Conservation (phyloP, 2,113 vertebrate species). For the Sialia sialis region DNA sequence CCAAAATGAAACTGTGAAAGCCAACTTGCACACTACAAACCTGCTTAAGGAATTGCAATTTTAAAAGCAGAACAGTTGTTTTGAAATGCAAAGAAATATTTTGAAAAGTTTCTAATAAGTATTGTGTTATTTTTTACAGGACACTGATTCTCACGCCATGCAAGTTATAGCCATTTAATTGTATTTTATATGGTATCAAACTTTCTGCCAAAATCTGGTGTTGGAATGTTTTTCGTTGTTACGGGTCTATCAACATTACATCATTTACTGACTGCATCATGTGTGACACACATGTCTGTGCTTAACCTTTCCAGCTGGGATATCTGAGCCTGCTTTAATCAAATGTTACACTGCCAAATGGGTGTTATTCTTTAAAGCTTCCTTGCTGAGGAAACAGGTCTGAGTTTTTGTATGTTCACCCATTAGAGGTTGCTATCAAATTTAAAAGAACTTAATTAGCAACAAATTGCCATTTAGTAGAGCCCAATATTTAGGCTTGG, state of each 20-base stretch:
- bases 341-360: slow-evolving; percentile 43
- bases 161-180: slow-evolving; percentile 53
- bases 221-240: slow-evolving; percentile 54
- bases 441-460: slow-evolving; percentile 3
- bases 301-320: slow-evolving; percentile 46
- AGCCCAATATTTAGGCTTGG: slow-evolving; percentile 52
- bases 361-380: slow-evolving; percentile 36
- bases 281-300: slow-evolving; percentile 57
- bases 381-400: slow-evolving; percentile 10
- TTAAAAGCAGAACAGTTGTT: slow-evolving; percentile 7
- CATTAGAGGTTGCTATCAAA: neutral
- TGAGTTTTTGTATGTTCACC: neutral
- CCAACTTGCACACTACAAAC: neutral
- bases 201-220: slow-evolving; percentile 41
- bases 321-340: slow-evolving; percentile 59
- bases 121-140: slow-evolving; percentile 38
- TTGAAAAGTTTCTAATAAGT: slow-evolving; percentile 8
- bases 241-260: slow-evolving; percentile 51
- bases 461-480: slow-evolving; percentile 3
- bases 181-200: slow-evolving; percentile 42
- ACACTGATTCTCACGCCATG: slow-evolving; percentile 31
- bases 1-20: neutral
- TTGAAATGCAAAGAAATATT: slow-evolving; percentile 39
- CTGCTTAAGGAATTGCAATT: neutral
- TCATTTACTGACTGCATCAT: slow-evolving; percentile 61